Evolutionary conservation across 2,797 vertebrate species (phyloP), one percentile per base, ranked within the genome.

Genomic region (Salmo trutta): DNA sequence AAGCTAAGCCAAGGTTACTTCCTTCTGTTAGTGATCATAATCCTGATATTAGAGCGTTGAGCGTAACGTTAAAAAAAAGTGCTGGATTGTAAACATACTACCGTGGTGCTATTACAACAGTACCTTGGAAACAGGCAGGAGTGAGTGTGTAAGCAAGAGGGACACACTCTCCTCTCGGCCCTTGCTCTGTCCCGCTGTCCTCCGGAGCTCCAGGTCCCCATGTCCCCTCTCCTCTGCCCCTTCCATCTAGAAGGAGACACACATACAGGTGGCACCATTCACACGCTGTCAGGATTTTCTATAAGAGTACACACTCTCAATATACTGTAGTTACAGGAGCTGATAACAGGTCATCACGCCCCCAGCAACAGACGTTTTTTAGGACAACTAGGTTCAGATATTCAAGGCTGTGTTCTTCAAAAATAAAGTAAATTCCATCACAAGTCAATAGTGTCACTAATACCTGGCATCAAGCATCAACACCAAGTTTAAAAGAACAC

Each of bases 121-220:
- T 87, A 91, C 93, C 92, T 89, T 82, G 36, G 86, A 78, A 0
- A 82, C 79, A 47, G 82, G 75, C 5, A 85, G 81, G 0, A 77
- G 79, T 31, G 76, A n/a, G 65, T 29, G 80, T 67, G 0, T 62
- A n/a, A 71, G 0, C 3, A 71, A 15, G 8, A 47, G 1, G 8
- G 78, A 79, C 59, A 3, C 79, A 0, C 33, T 77, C 36, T 71
- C 27, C 19, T 75, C 79, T 7, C 16, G 19, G 56, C 69, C 14
- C 56, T 81, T 77, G 27, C 75, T 24, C 1, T 47, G 19, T 4
- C 31, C 29, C 47, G 53, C 74, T 62, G 71, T 59, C 70, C 66
- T 8, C 77, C 71, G 71, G 27, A 59, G 47, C 1, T 33, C 72
- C 36, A 52, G 41, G 41, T 84, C 78, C 21, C 47, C 64, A 67